Conservation (phyloP, 92 coral and sea anemone genomes). For the Zoanthus sansibaricus region DNA sequence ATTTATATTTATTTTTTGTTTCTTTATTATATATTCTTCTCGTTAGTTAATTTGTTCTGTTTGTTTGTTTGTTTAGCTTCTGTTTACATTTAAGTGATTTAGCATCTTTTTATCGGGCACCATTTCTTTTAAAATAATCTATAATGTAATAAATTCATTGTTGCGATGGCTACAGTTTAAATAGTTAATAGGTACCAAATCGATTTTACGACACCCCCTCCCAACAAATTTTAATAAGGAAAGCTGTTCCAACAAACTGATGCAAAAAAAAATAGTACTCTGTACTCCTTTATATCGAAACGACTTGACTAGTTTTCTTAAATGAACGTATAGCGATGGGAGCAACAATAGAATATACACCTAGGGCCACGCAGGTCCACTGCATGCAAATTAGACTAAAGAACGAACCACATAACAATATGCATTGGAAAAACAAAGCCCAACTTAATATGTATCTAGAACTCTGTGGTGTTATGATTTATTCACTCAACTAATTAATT, state of each 20-base stretch:
- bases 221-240: neutral
- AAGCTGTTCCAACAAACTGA: neutral
- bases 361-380: no score
- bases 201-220: neutral
- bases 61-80: no score
- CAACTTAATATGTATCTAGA: neutral
- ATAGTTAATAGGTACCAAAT: neutral
- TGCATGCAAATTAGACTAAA: constrained; percentile 1
- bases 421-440: neutral
- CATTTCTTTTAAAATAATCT: no score
- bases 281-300: neutral
- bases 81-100: no score
- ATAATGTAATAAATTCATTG: no score
- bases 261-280: neutral
- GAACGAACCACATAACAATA: neutral
- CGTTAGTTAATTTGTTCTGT: no score
- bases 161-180: no score
- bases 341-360: neutral
- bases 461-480: constrained; percentile 2
- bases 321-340: neutral
- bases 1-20: no score
- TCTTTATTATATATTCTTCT: no score
- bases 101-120: no score
- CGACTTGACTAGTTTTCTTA: neutral
- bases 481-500: neutral